These are phyloP conservation scores for Acanthiza pusilla DNA, from an alignment of 2,797 vertebrate species.

Conservation along the genomic window DNA sequence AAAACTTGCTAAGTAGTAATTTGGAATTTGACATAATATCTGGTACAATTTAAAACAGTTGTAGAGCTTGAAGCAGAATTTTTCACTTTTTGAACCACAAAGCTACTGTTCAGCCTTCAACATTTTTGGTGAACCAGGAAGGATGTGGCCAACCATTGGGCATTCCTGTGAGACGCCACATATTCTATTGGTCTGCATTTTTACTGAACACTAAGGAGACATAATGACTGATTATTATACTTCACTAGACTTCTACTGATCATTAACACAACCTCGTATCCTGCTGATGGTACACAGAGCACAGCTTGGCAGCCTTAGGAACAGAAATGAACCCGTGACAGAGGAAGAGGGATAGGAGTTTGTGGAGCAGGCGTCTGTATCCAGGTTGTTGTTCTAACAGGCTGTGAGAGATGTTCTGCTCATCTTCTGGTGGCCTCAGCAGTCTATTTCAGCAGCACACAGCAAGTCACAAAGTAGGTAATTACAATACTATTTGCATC, in stretches of 20 bases:
- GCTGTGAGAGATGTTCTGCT: background rate
- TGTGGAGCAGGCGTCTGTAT: background rate
- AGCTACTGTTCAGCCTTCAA: background rate
- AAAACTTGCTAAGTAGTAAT: background rate
- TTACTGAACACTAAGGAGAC: background rate
- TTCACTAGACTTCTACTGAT: background rate
- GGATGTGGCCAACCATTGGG: background rate
- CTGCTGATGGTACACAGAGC: background rate
- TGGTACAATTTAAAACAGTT: background rate
- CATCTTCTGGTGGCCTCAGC: background rate
- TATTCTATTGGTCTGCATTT: rapidly evolving
- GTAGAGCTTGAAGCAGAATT: background rate
- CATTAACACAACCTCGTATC: background rate
- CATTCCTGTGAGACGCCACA: background rate
- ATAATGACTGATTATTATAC: background rate
- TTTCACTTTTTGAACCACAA: background rate
- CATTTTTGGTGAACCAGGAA: background rate
- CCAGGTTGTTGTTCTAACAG: background rate
- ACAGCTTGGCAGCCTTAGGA: background rate
- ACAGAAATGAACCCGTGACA: background rate
- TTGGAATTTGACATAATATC: background rate
- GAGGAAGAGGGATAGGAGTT: background rate
- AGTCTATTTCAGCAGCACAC: background rate
- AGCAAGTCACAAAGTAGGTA: background rate
- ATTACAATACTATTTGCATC: background rate